These are phyloP conservation scores for Corynorhinus townsendii DNA, from an alignment of 2,113 vertebrate species.

Conservation along the genomic window DNA sequence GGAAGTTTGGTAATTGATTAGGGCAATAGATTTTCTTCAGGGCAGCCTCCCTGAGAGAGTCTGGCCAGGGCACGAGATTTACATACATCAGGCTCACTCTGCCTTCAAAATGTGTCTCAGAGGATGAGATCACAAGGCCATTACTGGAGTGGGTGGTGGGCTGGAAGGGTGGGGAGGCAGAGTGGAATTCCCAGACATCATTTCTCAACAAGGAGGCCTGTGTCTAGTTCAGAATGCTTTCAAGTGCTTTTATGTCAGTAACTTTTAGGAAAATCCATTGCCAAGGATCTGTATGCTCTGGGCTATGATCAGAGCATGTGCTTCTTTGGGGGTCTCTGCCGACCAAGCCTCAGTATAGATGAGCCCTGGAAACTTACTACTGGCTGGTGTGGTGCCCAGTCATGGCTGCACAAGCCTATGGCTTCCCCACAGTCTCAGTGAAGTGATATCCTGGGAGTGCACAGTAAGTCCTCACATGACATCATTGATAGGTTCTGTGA, in stretches of 20 bases:
- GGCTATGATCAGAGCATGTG: background rate
- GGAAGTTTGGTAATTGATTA: constrained; percentile 77
- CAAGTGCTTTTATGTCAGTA: constrained; percentile 39
- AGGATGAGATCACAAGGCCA: constrained; percentile 70
- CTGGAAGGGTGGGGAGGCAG: constrained; percentile 22
- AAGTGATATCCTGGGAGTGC: background rate
- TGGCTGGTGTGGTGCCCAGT: background rate
- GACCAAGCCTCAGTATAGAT: background rate
- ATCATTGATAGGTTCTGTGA: background rate
- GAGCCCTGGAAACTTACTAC: background rate
- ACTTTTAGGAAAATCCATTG: constrained; percentile 38
- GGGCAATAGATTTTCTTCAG: constrained; percentile 73
- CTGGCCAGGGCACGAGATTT: constrained; percentile 68
- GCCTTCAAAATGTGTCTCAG: constrained; percentile 61
- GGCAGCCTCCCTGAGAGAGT: constrained; percentile 60
- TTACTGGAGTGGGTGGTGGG: constrained; percentile 43
- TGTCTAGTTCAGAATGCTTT: constrained; percentile 38
- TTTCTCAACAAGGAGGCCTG: constrained; percentile 54
- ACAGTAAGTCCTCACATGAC: background rate
- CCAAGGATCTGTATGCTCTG: background rate
- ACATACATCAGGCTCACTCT: constrained; percentile 65
- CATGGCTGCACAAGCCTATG: background rate
- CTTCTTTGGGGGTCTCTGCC: background rate
- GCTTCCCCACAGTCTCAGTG: background rate
- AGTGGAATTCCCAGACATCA: constrained; percentile 69